Base-by-base conservation (phyloP, 1,140 invertebrate genomes). In the Helicoverpa zea region DNA sequence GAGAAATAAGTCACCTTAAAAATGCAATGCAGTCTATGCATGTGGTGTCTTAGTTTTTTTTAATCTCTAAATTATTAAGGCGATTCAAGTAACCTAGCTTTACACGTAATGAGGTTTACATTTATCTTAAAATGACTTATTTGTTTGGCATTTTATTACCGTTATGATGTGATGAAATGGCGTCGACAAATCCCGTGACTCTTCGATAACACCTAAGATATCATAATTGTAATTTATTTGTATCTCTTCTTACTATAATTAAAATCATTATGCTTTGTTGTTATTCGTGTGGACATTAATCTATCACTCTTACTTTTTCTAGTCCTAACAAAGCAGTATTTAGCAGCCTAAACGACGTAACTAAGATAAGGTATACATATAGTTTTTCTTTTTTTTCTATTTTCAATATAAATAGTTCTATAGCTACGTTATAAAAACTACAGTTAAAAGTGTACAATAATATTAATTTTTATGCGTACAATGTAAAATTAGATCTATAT, bases 401-500 rank as follows among this genome's bases (percentile, higher is more conserved):
- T 89, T 83, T 87, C 82, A 85, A 86, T 92, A 92, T 92, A 93
- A 92, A 94, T 93, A 94, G 88, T 76, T 92, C 88, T 93, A 92
- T 90, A 80, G 66, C 89, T 92, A 92, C 64, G 73, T 89, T 92
- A 93, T 86, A 93, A 92, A 93, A 92, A 88, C 87, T 92, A 92
- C 85, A 82, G 82, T 93, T 91, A 92, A 89, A 90, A 90, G 91
- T 94, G 91, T 93, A 93, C 93, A 93, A 92, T 92, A 86, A 89
- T 91, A 91, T 91, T 90, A 90, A 87, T 91, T 80, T 94, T 93
- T 93, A 94, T 94, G 91, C 91, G 88, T 92, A 92, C 86, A 81
- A 91, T 94, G 90, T 94, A 94, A 93, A 93, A 88, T 90, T 94
- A 92, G 86, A 92, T 91, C 90, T 93, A 92, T 93, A 87, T 88